A percentile compares a stretch with the other conserved stretches of the same genome.
Conservation (phyloP, 1,140 invertebrate species). For the Brachionus paranguensis region DNA sequence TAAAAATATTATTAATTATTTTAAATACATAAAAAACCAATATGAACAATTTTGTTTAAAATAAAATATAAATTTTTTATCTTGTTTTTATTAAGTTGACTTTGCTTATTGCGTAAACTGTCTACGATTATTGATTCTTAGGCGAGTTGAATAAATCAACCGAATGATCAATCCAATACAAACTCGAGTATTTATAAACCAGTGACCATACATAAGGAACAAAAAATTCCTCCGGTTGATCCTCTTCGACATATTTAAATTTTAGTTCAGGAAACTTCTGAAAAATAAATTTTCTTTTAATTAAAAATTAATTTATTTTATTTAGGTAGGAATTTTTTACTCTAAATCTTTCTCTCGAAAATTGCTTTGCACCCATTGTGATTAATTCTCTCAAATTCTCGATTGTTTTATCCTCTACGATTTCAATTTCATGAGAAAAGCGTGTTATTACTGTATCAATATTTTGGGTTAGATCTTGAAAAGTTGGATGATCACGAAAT, state of each 20-base stretch:
- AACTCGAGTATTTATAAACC: conserved; percentile 67
- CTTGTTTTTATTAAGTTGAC: too few species aligned
- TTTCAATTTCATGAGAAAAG: conserved; percentile 73
- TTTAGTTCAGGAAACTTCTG: conserved; percentile 97
- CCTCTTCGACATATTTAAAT: conserved; percentile 98
- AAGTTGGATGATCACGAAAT: conserved; percentile 76
- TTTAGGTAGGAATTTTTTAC: conserved; percentile 57
- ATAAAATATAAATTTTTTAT: not conserved
- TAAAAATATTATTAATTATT: not conserved
- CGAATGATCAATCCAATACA: conserved; percentile 65
- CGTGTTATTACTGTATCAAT: conserved; percentile 79
- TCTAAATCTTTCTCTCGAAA: conserved; percentile 81
- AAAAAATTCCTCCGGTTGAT: conserved; percentile 96
- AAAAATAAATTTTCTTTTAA: conserved; percentile 43
- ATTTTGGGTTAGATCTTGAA: conserved; percentile 91
- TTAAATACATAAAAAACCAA: not conserved
- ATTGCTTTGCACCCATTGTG: conserved; percentile 74
- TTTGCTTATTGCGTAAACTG: not conserved
- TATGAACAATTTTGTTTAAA: not conserved
- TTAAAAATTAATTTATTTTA: not conserved
- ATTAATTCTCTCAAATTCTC: conserved; percentile 76
- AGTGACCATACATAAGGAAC: conserved; percentile 93
- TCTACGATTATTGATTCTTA: not conserved
- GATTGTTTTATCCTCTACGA: conserved; percentile 67
- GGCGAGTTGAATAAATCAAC: not conserved